phyloP scores from a whole-genome alignment of 2,888 invertebrate genomes.

The Ditula angustiorana region DNA sequence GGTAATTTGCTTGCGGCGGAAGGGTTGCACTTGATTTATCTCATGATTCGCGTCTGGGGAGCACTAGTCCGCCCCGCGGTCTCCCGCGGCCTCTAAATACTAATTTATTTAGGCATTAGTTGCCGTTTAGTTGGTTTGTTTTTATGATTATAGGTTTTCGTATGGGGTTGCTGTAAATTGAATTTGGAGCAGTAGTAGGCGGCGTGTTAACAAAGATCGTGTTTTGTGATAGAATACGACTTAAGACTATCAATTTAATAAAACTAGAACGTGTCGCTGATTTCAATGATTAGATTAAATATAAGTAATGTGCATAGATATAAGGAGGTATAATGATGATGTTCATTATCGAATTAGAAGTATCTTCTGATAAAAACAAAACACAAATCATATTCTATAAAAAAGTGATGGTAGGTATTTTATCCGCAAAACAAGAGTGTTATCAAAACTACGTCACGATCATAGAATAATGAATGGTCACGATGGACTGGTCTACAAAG shows the following conservation, averaged over 20 bases:
- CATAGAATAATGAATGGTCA: too few relatives aligned
- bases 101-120: conserved; percentile 66
- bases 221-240: background rate
- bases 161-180: background rate
- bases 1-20: conserved; percentile 78
- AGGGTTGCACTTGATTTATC: conserved; percentile 83
- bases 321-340: too few relatives aligned
- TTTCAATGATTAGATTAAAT: background rate
- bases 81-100: conserved; percentile 65
- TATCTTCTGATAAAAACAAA: too few relatives aligned
- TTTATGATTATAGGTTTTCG: conserved; percentile 20
- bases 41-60: conserved; percentile 75
- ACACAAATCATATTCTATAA: too few relatives aligned
- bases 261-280: background rate
- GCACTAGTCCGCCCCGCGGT: conserved; percentile 65
- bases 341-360: too few relatives aligned
- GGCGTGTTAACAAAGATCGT: background rate
- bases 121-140: conserved; percentile 36
- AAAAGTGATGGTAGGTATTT: too few relatives aligned
- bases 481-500: conserved; percentile 3
- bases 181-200: background rate
- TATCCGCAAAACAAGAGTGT: background rate
- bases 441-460: background rate
- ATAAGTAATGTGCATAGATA: too few relatives aligned
- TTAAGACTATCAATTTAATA: background rate